phyloP scores from a whole-genome alignment of 2,888 invertebrate species.

The Agrochola litura region DNA sequence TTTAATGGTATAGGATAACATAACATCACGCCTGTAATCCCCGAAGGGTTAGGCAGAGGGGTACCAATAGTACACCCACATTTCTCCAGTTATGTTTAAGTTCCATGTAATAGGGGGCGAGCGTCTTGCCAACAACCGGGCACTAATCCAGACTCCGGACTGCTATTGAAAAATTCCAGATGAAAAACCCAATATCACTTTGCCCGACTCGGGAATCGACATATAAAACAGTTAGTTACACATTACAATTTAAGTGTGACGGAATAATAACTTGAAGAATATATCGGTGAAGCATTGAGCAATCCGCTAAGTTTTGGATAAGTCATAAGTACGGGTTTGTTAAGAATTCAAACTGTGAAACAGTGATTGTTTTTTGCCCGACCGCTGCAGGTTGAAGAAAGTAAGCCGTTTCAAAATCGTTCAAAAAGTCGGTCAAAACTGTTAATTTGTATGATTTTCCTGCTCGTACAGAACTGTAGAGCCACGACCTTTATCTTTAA shows the following conservation, averaged over 20 bases:
- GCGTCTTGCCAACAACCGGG: not conserved
- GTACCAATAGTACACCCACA: not conserved
- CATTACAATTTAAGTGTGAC: too few species aligned
- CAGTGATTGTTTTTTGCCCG: not conserved
- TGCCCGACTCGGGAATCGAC: not conserved
- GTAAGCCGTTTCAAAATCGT: not conserved
- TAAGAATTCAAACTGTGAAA: not conserved
- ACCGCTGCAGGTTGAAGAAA: slow-evolving; percentile 8
- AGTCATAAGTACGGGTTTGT: not conserved
- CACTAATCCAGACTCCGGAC: not conserved
- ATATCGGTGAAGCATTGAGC: not conserved
- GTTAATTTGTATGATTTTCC: slow-evolving; percentile 19
- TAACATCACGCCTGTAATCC: not conserved
- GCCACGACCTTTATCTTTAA: slow-evolving; percentile 1
- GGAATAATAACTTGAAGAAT: not conserved
- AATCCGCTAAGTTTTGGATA: not conserved
- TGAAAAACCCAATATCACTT: not conserved
- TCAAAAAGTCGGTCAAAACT: not conserved
- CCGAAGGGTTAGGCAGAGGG: not conserved
- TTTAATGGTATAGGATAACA: too few species aligned
- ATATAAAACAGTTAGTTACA: too few species aligned
- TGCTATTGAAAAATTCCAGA: not conserved
- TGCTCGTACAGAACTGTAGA: slow-evolving; percentile 5
- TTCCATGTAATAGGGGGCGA: not conserved
- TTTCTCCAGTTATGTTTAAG: not conserved